These are phyloP conservation scores for Aegypius monachus DNA, from an alignment of 2,113 vertebrate genomes.

Conservation along the genomic window DNA sequence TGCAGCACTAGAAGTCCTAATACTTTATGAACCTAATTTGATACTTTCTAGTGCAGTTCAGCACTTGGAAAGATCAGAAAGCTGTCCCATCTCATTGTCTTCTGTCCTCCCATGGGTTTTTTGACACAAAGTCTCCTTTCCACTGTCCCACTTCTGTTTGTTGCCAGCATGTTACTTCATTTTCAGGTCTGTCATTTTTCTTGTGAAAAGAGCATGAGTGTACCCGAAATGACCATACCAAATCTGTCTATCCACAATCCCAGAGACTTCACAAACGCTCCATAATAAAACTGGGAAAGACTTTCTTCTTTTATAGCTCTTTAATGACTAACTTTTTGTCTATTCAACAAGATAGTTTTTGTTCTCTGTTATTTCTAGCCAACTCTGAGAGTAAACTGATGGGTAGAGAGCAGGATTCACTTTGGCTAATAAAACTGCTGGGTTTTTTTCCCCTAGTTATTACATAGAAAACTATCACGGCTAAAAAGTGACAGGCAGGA, in stretches of 20 bases:
- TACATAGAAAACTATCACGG: neutral
- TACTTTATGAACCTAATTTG: neutral
- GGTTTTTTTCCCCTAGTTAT: neutral
- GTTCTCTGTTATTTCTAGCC: neutral
- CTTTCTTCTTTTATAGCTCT: neutral
- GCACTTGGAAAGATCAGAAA: neutral
- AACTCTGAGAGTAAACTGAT: neutral
- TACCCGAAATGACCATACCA: neutral
- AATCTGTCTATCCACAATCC: neutral
- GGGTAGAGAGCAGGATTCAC: neutral
- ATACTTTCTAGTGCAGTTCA: neutral
- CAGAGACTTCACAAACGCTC: neutral
- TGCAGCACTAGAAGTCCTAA: neutral
- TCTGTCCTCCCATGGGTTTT: neutral
- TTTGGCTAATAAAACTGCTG: neutral
- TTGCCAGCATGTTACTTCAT: neutral
- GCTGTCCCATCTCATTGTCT: neutral
- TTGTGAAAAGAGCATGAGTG: neutral
- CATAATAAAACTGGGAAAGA: neutral
- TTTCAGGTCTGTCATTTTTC: neutral
- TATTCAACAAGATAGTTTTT: neutral
- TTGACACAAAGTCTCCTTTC: neutral
- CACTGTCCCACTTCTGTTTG: neutral
- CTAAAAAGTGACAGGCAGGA: neutral
- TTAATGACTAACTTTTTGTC: neutral